Evolutionary conservation across 92 coral and sea anemone genomes (phyloP), one percentile per base, ranked within the genome.

Genomic region (Porites lobata): DNA sequence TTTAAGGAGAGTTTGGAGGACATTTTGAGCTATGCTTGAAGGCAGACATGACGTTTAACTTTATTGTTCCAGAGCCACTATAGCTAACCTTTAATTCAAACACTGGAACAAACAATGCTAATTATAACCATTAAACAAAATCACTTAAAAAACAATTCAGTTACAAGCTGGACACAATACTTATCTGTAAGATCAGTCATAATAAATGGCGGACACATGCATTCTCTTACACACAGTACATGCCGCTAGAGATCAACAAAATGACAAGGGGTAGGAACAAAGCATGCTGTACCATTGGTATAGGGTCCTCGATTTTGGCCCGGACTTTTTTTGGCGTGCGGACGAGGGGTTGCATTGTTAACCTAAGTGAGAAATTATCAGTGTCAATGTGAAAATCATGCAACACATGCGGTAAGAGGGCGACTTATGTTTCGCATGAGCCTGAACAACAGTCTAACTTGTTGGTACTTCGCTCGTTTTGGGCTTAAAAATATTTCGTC

Each of bases 271-370:
- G 79, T 53, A 84, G 80, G 84, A 82, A 84, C 84, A 86, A 88
- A 79, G 94, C 98, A 98, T 98, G 98, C 98, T 90, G 99, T 98
- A 98, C 99, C 99, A 96, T 95, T 96, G 92, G 93, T 93, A 93
- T 90, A 94, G 75, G 98, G 80, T 98, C 99, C 99, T 86, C 98
- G 96, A 86, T 93, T 93, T 92, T 96, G 93, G 85, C 91, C 90
- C 81, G 96, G 96, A 92, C 98, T 98, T 89, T 96, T 96, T 93
- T 96, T 96, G 94, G 95, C 96, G 95, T 96, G 98, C 95, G 99
- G 99, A 78, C 99, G 97, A 79, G 99, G 99, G 91, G 99, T 98
- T 69, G 99, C 99, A 98, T 95, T 98, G 99, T 98, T 98, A 89
- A 98, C 99, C 99, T 98, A 90, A 87, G 92, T 91, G 94, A 74